Evolutionary conservation across 64 coral and sea anemone species (phyloP).

Genomic region (Montipora cactus): DNA sequence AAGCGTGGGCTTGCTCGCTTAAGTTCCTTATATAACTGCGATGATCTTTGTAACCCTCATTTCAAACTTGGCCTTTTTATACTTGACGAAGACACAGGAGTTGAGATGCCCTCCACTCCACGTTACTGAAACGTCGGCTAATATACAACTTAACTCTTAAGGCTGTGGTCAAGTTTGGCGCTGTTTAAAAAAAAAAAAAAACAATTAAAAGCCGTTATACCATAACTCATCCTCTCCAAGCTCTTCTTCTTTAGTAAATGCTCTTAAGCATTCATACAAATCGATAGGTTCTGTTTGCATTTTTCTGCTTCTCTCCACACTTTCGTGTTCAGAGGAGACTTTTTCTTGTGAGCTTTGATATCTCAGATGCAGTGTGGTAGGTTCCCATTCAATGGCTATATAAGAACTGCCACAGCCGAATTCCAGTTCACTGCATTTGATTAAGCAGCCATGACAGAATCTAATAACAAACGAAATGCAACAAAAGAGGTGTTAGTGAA

Average conservation of each 20-base stretch:
- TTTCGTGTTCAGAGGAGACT: constrained; percentile 82
- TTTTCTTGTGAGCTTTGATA: constrained; percentile 97
- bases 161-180: no score
- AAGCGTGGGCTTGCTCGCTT: no score
- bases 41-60: no score
- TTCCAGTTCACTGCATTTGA: constrained; percentile 84
- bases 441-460: constrained; percentile 90
- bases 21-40: no score
- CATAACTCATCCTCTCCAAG: constrained; percentile 97
- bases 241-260: constrained; percentile 99
- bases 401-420: constrained; percentile 87
- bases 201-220: constrained; percentile 13
- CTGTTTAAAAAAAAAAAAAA: not conserved
- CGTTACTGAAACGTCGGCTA: no score
- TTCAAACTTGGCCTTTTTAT: no score
- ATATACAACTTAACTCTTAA: no score
- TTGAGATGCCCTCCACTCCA: no score
- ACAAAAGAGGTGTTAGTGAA: not conserved
- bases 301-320: constrained; percentile 88
- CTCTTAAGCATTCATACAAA: constrained; percentile 92
- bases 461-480: constrained; percentile 4
- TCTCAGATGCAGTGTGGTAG: constrained; percentile 93
- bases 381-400: constrained; percentile 96
- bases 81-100: no score
- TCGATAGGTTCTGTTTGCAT: constrained; percentile 98